Base-by-base conservation (phyloP, 1,140 invertebrate genomes). In the Drosophila tristis region DNA sequence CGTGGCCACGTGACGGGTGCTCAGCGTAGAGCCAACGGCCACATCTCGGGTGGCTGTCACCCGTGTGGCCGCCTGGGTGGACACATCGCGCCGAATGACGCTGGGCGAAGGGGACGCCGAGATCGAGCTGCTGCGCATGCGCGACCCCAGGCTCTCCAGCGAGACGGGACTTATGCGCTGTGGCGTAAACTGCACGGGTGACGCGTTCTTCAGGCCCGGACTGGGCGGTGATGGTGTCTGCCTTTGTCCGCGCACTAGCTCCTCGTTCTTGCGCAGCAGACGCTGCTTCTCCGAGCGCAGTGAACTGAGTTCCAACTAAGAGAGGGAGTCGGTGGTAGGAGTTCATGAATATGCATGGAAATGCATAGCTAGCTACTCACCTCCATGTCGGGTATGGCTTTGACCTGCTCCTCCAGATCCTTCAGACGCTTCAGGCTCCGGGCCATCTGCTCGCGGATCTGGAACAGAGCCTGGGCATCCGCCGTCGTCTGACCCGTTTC, bases 371-470 rank as follows among this genome's bases (percentile, higher is more conserved):
- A 26, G 8, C 0, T 11, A 60, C 72, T 92, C 89, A 97, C 96
- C 94, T 97, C 95, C 54, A 98, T 92, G 78, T 95, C 93, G n/a
- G 97, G 97, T 92, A 98, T 96, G 39, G 94, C 92, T 93, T 97
- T 97, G 16, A 97, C 96, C 93, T 97, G 96, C 90, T 96, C 96
- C 92, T 97, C 97, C 64, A 98, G 92, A 80, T 97, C 96, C 87
- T 94, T 95, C 92, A 97, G 95, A 45, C 95, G 93, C 87, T 96
- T 94, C 51, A 97, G 92, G 82, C 96, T 97, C 13, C 94, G 84
- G 2, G 96, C 96, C 96, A 97, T 96, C 91, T 92, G 91, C 7
- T 92, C 80, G 2, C 91, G 89, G 47, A 92, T 92, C 60, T 85
- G 90, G 16, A 74, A 90, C 3, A 92, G 45, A 5, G 91, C 85